These are phyloP conservation scores for Boloria euphrosyne DNA, from an alignment of 2,888 invertebrate genomes.

Conservation along the genomic window DNA sequence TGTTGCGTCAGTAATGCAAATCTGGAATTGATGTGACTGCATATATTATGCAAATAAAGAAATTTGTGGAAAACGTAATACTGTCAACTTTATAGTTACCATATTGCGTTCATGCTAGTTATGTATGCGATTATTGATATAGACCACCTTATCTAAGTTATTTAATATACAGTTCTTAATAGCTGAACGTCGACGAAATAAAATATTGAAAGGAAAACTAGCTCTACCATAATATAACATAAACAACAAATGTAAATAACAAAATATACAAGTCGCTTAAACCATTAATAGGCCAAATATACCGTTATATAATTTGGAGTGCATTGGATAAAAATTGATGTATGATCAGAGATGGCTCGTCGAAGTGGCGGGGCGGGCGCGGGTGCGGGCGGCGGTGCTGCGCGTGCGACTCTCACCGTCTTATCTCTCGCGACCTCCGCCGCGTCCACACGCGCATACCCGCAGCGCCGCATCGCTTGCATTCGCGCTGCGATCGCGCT, in stretches of 20 bases:
- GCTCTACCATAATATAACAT: background rate
- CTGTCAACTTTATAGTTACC: slow-evolving; percentile 27
- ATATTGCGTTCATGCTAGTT: slow-evolving; percentile 7
- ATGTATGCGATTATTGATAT: slow-evolving; percentile 1
- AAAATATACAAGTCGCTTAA: background rate
- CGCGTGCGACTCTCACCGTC: slow-evolving; percentile 80
- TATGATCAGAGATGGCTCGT: slow-evolving; percentile 67
- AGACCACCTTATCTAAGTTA: background rate
- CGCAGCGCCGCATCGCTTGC: slow-evolving; percentile 62
- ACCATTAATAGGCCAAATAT: slow-evolving; percentile 63
- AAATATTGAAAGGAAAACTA: too few relatives aligned
- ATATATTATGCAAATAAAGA: slow-evolving; percentile 71
- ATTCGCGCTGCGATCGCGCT: slow-evolving; percentile 67
- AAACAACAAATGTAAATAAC: background rate
- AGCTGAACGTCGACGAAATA: too few relatives aligned
- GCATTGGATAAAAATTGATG: slow-evolving; percentile 73
- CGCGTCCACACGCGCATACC: slow-evolving; percentile 78
- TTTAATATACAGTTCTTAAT: too few relatives aligned
- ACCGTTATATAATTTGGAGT: slow-evolving; percentile 76
- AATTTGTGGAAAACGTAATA: slow-evolving; percentile 60
- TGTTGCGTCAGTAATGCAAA: slow-evolving; percentile 69
- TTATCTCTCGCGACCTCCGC: slow-evolving; percentile 82
- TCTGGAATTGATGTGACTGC: slow-evolving; percentile 62
- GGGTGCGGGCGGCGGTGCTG: slow-evolving; percentile 58
- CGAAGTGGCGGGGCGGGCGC: slow-evolving; percentile 60